These are phyloP conservation scores for Escarpia spicata DNA, from an alignment of 2,888 invertebrate genomes.

Conservation along the genomic window DNA sequence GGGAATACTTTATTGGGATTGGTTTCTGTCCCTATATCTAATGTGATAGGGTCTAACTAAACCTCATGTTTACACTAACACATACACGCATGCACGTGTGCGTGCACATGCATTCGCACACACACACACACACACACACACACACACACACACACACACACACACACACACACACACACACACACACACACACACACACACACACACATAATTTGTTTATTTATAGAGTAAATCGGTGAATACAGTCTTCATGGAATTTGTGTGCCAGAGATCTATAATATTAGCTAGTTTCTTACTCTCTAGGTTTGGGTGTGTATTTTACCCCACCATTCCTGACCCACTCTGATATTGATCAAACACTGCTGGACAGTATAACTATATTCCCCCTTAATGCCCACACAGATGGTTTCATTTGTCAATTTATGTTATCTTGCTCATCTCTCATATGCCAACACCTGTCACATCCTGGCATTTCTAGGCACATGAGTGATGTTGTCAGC, in stretches of 20 bases:
- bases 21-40: neutral
- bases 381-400: neutral
- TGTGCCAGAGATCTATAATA: too few species aligned
- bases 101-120: neutral
- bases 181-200: too few species aligned
- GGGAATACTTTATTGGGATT: neutral
- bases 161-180: too few species aligned
- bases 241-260: too few species aligned
- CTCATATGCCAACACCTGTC: conserved; percentile 4
- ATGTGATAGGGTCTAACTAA: neutral
- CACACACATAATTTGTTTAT: too few species aligned
- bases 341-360: neutral
- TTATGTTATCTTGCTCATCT: neutral
- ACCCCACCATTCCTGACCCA: too few species aligned
- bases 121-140: too few species aligned
- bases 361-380: neutral
- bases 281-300: too few species aligned
- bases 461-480: neutral
- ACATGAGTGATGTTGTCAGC: conserved; percentile 12
- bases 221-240: too few species aligned
- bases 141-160: too few species aligned
- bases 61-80: neutral
- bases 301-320: too few species aligned
- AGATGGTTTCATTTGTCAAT: neutral
- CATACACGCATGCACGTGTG: neutral